Percentiles rank a stretch among this genome's conserved stretches.
Conservation (phyloP, 1,140 invertebrate species). For the Polypedilum pembai region DNA sequence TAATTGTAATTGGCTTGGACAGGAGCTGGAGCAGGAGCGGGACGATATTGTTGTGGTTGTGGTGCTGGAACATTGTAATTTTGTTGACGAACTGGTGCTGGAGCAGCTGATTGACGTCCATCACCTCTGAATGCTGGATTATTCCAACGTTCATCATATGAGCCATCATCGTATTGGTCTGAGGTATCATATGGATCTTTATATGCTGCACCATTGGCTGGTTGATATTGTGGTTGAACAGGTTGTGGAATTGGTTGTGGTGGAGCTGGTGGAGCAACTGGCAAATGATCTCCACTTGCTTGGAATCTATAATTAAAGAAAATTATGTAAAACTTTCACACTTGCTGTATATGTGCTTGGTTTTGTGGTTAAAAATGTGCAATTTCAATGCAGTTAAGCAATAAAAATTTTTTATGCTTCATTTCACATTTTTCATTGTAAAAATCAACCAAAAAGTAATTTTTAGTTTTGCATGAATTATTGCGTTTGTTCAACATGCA, state of each 20-base stretch:
- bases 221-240: constrained; percentile 43
- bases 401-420: not conserved
- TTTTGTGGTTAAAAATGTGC: not conserved
- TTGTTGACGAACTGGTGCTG: constrained; percentile 42
- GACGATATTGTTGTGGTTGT: constrained; percentile 39
- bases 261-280: constrained; percentile 54
- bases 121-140: constrained; percentile 36
- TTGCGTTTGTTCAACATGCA: not conserved
- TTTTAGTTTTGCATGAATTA: not conserved
- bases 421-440: not conserved
- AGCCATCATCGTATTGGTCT: constrained; percentile 51
- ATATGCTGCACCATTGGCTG: constrained; percentile 36
- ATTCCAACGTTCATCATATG: constrained; percentile 46
- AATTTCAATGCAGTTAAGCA: not conserved
- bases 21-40: constrained; percentile 40
- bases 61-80: constrained; percentile 42
- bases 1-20: constrained; percentile 32
- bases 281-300: constrained; percentile 71
- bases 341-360: not conserved
- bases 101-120: constrained; percentile 36
- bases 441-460: too few species aligned
- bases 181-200: constrained; percentile 42
- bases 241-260: constrained; percentile 44
- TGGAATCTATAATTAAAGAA: constrained; percentile 47
- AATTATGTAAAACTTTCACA: constrained; percentile 21